A percentile compares a stretch with the other conserved stretches of the same genome.
Evolutionary conservation across 92 coral and sea anemone genomes (phyloP).

Genomic region (Phenganax stokvisi): DNA sequence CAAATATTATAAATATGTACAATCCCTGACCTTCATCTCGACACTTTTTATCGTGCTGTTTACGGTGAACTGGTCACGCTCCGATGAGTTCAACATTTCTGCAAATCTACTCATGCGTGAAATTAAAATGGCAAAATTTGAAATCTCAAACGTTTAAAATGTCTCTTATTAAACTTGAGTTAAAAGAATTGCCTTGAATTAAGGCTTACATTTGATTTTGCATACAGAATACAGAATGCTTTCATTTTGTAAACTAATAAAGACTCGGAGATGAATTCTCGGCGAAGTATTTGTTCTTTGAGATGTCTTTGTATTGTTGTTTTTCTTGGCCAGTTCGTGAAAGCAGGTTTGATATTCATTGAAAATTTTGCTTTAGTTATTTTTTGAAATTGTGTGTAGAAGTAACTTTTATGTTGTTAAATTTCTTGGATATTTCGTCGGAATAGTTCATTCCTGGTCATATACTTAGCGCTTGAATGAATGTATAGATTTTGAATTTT

Average conservation of each 20-base stretch:
- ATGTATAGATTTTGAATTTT: too few species aligned
- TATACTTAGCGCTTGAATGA: too few species aligned
- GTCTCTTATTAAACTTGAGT: background rate
- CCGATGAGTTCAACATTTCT: background rate
- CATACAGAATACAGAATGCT: background rate
- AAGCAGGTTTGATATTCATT: slow-evolving; percentile 10
- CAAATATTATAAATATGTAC: too few species aligned
- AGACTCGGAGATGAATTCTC: slow-evolving; percentile 1
- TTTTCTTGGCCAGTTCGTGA: background rate
- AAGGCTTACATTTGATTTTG: background rate
- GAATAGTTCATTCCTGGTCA: background rate
- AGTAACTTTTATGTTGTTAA: too few species aligned
- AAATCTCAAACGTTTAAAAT: background rate
- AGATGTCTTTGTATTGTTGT: background rate
- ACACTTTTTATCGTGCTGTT: background rate
- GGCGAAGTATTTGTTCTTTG: background rate
- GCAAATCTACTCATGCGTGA: background rate
- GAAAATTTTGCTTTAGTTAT: background rate
- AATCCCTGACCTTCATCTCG: too few species aligned
- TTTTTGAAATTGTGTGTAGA: background rate
- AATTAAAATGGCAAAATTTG: background rate
- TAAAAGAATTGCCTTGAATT: background rate
- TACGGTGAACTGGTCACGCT: background rate
- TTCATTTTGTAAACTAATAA: background rate
- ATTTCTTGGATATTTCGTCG: too few species aligned